Evolutionary conservation across 2,888 invertebrate genomes (phyloP).

Genomic region (Drosophila dives): DNA sequence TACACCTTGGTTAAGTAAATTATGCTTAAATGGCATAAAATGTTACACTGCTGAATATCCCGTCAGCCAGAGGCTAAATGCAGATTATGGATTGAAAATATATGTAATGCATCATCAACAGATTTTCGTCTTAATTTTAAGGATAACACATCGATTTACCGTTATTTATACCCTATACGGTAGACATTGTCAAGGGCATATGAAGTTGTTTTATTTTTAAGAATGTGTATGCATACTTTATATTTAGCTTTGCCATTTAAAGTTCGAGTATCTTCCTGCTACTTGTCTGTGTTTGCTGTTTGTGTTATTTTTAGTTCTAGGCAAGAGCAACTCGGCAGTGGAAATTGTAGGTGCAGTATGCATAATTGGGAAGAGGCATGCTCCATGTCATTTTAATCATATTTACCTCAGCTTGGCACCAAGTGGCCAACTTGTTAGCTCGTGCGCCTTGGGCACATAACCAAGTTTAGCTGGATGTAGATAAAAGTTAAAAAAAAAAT

Average conservation of each 20-base stretch:
- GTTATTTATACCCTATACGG: slow-evolving; percentile 15
- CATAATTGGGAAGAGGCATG: slow-evolving; percentile 50
- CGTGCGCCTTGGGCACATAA: neutral
- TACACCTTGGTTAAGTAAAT: slow-evolving; percentile 57
- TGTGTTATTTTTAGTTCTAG: slow-evolving; percentile 1
- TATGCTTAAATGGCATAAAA: slow-evolving; percentile 73
- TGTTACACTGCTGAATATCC: slow-evolving; percentile 30
- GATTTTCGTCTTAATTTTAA: slow-evolving; percentile 49
- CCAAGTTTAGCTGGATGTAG: neutral
- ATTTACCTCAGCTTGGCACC: slow-evolving; percentile 30
- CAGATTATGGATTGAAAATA: slow-evolving; percentile 20
- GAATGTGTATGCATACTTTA: neutral
- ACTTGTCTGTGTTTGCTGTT: neutral
- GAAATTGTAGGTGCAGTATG: neutral
- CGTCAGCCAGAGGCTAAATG: slow-evolving; percentile 20
- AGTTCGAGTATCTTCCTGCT: neutral
- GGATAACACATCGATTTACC: slow-evolving; percentile 42
- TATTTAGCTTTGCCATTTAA: neutral
- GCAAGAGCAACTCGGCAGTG: neutral
- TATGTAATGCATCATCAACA: slow-evolving; percentile 68
- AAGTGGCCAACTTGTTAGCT: slow-evolving; percentile 17
- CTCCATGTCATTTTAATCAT: slow-evolving; percentile 41
- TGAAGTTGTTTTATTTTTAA: neutral
- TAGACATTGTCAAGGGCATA: neutral
- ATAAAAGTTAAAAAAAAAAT: neutral